Base-by-base conservation (phyloP, 2,797 vertebrate species). In the Enteromius thamalakanensis region DNA sequence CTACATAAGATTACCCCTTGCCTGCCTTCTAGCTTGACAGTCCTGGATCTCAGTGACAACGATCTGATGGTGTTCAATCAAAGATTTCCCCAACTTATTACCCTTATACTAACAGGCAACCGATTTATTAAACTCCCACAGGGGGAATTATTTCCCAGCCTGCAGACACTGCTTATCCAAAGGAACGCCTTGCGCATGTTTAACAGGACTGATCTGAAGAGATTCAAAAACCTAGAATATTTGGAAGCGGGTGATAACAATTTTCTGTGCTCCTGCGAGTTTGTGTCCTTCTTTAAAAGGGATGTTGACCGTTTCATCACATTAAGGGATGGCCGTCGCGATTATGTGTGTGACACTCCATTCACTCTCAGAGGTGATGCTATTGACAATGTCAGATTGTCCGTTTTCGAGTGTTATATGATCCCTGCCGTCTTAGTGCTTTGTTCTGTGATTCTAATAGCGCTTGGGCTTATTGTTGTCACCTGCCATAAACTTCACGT, bases 201-300 rank as follows among this genome's bases (percentile, higher is more conserved):
- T 71, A 91, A 90, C 21, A 78, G 86, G 71, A 88, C 89, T n/a
- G 87, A 92, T 26, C 86, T 96, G 15, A 88, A 79, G 14, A 83
- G 87, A 0, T 95, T 95, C 82, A 60, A 23, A 37, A 85, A 83
- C 1, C 76, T 96, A 70, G 40, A 83, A 83, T 77, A 29, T 11
- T 81, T 96, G 87, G 95, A 96, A 79, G 94, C 92, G 0, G 85
- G 94, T 0, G 69, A 85, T 42, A 96, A 96, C 89, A 93, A 87
- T 79, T 96, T 94, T 81, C 86, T 94, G 17, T 96, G 96, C 81
- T 94, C 94, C 42, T 96, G 96, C 21, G 90, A 94, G 9, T 94
- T 96, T 90, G 78, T 96, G 1, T 83, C 90, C 3, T 96, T 95
- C 80, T 70, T 89, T 15, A 87, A 89, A 0, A 80, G 84, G 0